Conservation (phyloP, 2,113 vertebrate genomes). For the Corythaixoides concolor region DNA sequence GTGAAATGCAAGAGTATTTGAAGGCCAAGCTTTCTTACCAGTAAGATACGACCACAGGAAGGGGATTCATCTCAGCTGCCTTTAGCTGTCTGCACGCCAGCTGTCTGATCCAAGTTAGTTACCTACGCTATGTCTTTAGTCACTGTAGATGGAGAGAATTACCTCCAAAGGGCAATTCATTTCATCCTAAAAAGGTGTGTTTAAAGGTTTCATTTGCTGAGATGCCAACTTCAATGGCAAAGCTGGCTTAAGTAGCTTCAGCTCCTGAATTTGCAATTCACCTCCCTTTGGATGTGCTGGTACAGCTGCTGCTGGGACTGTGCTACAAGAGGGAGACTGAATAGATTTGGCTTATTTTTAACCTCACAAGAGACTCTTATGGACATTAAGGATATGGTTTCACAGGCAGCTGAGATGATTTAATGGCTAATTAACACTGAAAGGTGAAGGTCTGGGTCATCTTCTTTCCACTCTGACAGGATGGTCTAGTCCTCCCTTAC, state of each 20-base stretch:
- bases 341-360: background rate
- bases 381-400: background rate
- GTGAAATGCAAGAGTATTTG: background rate
- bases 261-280: background rate
- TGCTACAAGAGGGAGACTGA: background rate
- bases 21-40: background rate
- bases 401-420: background rate
- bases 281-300: background rate
- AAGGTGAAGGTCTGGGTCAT: background rate
- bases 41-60: background rate
- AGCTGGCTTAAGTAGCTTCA: background rate
- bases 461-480: background rate
- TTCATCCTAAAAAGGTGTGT: background rate
- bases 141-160: background rate
- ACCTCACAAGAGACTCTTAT: background rate
- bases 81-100: background rate
- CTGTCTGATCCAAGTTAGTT: background rate
- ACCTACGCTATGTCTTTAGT: background rate
- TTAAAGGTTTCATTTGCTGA: background rate
- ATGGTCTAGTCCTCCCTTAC: background rate
- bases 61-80: background rate
- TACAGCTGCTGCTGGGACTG: background rate
- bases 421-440: background rate
- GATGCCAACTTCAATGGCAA: background rate
- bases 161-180: background rate